Evolutionary conservation across 2,888 invertebrate species (phyloP), one percentile per base, ranked within the genome.

Genomic region (Andricus curvator): DNA sequence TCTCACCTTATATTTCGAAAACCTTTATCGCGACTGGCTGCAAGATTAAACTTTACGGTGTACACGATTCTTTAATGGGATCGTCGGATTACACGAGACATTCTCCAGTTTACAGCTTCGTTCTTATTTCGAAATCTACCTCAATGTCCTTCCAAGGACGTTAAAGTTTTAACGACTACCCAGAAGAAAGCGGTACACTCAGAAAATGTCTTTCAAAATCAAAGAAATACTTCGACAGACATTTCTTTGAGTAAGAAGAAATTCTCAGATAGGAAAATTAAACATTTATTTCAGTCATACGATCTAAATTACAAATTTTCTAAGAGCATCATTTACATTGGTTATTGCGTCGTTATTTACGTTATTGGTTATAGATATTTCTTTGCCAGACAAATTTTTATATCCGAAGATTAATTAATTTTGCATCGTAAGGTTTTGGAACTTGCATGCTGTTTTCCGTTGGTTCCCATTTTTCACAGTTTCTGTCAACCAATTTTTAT

Each of bases 101-200:
- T 64, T 64, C 64, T 64, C 29, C 25, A 17, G 13, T 64, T 64
- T 25, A 64, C 22, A 29, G 64, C 64, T 64, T 64, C 29, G 25
- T 25, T 64, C 64, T 29, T 17, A 64, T 64, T 64, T 64, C 64
- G 29, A 64, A 64, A 64, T 64, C 4, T 25, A 15, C 29, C 29
- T 64, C 22, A 64, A 29, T 64, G 64, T 64, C 64, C 64, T 64
- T 64, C 13, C 64, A 64, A 64, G 64, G 64, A 64, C 64, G 64
- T 29, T 64, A 64, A 60, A 60, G 29, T 64, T 1, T 64, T 64
- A 64, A 64, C 64, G 29, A 64, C 29, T 64, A 64, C 17, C 29
- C 29, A 29, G 64, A 64, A 64, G 29, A 64, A 64, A 64, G 29
- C 64, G 64, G 64, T 29, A 64, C 62, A n/a, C 56, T 60, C 64